phyloP scores from a whole-genome alignment of 2,888 invertebrate species.

The Amphipyra berbera region DNA sequence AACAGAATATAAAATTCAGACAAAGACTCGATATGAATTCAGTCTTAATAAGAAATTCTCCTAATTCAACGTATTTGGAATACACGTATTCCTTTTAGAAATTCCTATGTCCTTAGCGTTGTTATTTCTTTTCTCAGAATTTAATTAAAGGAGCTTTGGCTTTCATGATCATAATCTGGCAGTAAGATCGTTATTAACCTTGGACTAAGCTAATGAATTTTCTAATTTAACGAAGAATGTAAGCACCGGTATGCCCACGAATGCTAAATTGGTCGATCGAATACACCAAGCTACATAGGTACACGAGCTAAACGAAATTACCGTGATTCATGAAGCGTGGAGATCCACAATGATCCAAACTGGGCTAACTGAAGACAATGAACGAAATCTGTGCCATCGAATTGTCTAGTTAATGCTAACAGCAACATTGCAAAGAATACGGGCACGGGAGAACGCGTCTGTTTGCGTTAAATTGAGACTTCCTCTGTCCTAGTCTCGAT shows the following conservation, averaged over 20 bases:
- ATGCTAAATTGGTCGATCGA: background rate
- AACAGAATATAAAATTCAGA: background rate
- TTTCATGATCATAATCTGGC: slow-evolving; percentile 5
- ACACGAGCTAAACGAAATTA: background rate
- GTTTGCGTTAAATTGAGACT: slow-evolving; percentile 79
- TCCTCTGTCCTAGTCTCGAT: slow-evolving; percentile 64
- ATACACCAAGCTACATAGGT: background rate
- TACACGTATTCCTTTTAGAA: background rate
- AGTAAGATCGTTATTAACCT: slow-evolving; percentile 3
- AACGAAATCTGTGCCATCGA: slow-evolving; percentile 47
- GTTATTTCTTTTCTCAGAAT: slow-evolving; percentile 3
- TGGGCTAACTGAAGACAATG: slow-evolving; percentile 28
- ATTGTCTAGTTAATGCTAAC: slow-evolving; percentile 42
- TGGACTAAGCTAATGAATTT: background rate
- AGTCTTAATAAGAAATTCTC: background rate
- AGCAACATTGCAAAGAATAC: slow-evolving; percentile 58
- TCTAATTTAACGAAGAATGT: too few relatives aligned
- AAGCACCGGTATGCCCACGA: too few relatives aligned
- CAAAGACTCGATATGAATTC: background rate
- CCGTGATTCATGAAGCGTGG: slow-evolving; percentile 16
- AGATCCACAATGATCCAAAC: slow-evolving; percentile 25
- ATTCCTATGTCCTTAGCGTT: background rate
- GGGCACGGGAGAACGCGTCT: slow-evolving; percentile 60
- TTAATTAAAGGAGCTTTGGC: background rate
- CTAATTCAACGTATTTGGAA: background rate